Evolutionary conservation across 2,888 invertebrate genomes (phyloP), one percentile per base, ranked within the genome.

Genomic region (Salticus scenicus): DNA sequence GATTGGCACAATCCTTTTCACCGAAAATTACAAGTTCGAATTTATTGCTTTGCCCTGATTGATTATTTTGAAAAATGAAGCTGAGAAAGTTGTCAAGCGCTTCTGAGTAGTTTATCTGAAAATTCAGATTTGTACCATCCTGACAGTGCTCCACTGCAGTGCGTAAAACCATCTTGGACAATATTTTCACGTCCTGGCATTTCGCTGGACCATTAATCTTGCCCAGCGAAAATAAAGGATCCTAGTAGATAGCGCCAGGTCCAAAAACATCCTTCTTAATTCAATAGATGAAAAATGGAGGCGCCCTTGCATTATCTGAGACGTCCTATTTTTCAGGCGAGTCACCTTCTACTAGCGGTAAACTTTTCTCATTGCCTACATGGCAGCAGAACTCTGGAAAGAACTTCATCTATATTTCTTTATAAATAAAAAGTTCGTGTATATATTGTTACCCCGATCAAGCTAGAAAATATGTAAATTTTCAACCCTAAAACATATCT

Each of bases 41-140:
- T 67, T 77, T 84, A 84, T 84, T 84, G 83, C 83, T 84, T 51
- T 57, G 57, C 51, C 77, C 69, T 84, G 83, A 84, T 84, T 84
- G 83, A 84, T 84, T 84, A 84, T 84, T 84, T 84, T 84, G 83
- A 84, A 84, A 84, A 84, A 84, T 84, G 83, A 51, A 84, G 72
- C 72, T 63, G 51, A 67, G 77, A 67, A 77, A 84, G 73, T 77
- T 84, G 83, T 84, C 83, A 69, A 70, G 42, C 75, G 73, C 51
- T 67, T 51, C 74, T 69, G 63, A 76, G 76, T 47, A 72, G 83
- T 84, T 84, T 84, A 84, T 84, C 83, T 73, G 77, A 67, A 77
- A 72, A 84, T 73, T 41, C 71, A 84, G 77, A 77, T 84, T 84
- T 84, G 83, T 84, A 84, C 67, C 83, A 73, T 66, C 77, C 72